Conservation (phyloP, 2,888 invertebrate species). For the Agonopterix subpropinquella region DNA sequence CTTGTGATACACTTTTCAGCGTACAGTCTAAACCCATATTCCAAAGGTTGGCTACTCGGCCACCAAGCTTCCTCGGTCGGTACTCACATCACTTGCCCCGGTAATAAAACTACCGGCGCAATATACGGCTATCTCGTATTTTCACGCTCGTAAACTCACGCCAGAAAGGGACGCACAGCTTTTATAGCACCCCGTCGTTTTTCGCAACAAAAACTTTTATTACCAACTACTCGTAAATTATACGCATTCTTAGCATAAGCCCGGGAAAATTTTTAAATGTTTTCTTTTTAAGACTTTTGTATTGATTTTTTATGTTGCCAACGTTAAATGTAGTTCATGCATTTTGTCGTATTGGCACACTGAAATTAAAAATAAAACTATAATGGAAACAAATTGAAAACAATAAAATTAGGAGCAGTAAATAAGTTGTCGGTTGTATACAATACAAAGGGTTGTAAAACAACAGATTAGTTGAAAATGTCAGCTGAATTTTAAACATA, state of each 20-base stretch:
- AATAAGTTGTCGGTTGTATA: too few species aligned
- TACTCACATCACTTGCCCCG: conserved; percentile 34
- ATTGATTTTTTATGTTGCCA: conserved; percentile 5
- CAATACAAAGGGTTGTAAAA: too few species aligned
- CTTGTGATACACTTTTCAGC: too few species aligned
- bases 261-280: conserved; percentile 37
- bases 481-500: background rate
- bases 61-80: conserved; percentile 20
- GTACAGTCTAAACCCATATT: too few species aligned
- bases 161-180: conserved; percentile 48
- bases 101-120: conserved; percentile 61
- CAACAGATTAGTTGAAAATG: background rate
- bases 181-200: conserved; percentile 60
- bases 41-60: background rate
- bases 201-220: conserved; percentile 71
- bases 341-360: background rate
- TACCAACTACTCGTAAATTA: conserved; percentile 67
- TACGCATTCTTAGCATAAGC: conserved; percentile 48
- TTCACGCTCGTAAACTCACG: conserved; percentile 57
- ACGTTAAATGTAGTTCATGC: background rate
- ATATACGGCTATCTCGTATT: conserved; percentile 61
- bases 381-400: too few species aligned
- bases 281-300: conserved; percentile 16
- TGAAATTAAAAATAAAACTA: too few species aligned
- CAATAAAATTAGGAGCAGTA: too few species aligned